Evolutionary conservation across 2,797 vertebrate genomes (phyloP).

Genomic region (Sebastes alutus): DNA sequence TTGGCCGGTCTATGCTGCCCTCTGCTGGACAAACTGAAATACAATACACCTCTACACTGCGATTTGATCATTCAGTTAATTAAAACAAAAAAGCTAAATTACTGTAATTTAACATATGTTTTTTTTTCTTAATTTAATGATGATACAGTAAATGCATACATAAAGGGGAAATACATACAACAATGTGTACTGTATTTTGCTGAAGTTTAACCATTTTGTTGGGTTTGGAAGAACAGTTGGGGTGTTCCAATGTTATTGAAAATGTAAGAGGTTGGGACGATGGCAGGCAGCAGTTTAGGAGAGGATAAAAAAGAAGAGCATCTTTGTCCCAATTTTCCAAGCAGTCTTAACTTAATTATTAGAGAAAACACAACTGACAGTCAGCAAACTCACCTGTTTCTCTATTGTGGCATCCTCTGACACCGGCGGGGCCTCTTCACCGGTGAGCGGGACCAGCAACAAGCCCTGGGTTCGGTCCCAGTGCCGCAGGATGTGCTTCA

Average conservation of each 20-base stretch:
- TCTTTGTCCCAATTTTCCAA: neutral
- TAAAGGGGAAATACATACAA: too few relatives aligned
- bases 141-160: neutral
- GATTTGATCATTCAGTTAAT: too few relatives aligned
- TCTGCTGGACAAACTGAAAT: neutral
- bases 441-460: slow-evolving; percentile 50
- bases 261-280: neutral
- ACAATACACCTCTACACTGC: too few relatives aligned
- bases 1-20: neutral
- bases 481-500: slow-evolving; percentile 77
- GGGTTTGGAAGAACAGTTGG: neutral
- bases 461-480: slow-evolving; percentile 87
- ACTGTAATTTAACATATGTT: too few relatives aligned
- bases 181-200: neutral
- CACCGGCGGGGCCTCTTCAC: slow-evolving; percentile 59
- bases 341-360: neutral
- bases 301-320: neutral
- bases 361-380: neutral
- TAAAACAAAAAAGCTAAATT: too few relatives aligned
- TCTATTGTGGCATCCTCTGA: slow-evolving; percentile 62
- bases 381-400: slow-evolving; percentile 42
- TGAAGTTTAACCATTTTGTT: neutral
- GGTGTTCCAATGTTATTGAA: neutral
- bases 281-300: neutral
- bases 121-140: neutral